Evolutionary conservation across 2,113 vertebrate species (phyloP).

Genomic region (Trichomycterus rosablanca): DNA sequence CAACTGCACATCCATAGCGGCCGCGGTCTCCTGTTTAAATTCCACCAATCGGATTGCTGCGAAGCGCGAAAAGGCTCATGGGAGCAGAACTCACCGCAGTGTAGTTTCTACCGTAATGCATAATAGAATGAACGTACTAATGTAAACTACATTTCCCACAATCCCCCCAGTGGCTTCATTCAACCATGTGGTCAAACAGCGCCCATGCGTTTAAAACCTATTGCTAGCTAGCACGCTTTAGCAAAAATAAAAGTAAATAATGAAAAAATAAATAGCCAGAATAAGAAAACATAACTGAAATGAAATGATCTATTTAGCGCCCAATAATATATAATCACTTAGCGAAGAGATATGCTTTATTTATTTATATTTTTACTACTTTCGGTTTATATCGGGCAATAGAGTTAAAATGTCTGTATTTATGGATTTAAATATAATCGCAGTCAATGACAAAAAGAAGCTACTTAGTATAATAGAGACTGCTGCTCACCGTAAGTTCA

Average conservation of each 20-base stretch:
- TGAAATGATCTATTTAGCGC: too few relatives aligned
- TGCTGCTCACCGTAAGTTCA: constrained; percentile 68
- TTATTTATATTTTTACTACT: too few relatives aligned
- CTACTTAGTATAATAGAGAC: constrained; percentile 56
- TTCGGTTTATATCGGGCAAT: too few relatives aligned
- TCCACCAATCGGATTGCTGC: constrained; percentile 28
- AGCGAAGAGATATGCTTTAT: too few relatives aligned
- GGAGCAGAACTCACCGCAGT: constrained; percentile 6
- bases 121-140: too few relatives aligned
- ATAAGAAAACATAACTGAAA: too few relatives aligned
- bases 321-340: too few relatives aligned
- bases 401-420: constrained; percentile 66
- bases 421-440: constrained; percentile 64
- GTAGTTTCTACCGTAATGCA: constrained; percentile 1
- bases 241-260: too few relatives aligned
- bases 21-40: constrained; percentile 41
- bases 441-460: constrained; percentile 41
- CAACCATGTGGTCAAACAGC: constrained; percentile 13
- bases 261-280: too few relatives aligned
- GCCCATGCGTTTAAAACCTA: not conserved
- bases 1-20: not conserved
- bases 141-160: constrained; percentile 30
- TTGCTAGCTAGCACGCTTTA: not conserved
- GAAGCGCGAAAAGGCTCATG: not conserved
- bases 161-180: not conserved